These are phyloP conservation scores for Trissolcus brochymenae DNA, from an alignment of 2,888 invertebrate genomes.

Conservation along the genomic window DNA sequence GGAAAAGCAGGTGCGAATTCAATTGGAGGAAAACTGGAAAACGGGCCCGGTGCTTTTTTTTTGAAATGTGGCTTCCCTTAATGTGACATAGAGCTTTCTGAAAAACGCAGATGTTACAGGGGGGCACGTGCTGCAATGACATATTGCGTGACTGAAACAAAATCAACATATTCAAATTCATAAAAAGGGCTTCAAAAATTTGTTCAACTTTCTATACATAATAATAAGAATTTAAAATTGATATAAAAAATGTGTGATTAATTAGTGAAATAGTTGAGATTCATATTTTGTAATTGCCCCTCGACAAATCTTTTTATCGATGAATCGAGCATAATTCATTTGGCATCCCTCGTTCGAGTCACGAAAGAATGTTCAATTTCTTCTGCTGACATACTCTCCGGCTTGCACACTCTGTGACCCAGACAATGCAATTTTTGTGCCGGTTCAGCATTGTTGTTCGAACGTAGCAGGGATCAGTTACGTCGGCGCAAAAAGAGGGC, in stretches of 20 bases:
- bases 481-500: conserved; percentile 21
- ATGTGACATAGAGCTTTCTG: background rate
- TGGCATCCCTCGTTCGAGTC: background rate
- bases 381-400: conserved; percentile 8
- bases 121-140: conserved; percentile 5
- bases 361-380: conserved; percentile 4
- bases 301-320: no score
- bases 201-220: no score
- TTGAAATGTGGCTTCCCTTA: conserved; percentile 1
- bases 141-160: background rate
- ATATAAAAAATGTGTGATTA: no score
- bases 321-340: no score
- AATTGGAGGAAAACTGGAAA: background rate
- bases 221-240: no score
- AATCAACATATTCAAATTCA: background rate
- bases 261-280: no score
- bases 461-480: conserved; percentile 37
- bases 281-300: no score
- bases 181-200: no score
- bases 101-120: conserved; percentile 5
- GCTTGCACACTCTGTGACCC: conserved; percentile 2
- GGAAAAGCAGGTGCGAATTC: conserved; percentile 3
- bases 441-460: conserved; percentile 34
- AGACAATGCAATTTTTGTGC: conserved; percentile 30
- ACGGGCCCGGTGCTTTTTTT: background rate